A percentile compares a stretch with the other conserved stretches of the same genome.
Conservation (phyloP, 2,797 vertebrate species). For the Pagetopsis macropterus region DNA sequence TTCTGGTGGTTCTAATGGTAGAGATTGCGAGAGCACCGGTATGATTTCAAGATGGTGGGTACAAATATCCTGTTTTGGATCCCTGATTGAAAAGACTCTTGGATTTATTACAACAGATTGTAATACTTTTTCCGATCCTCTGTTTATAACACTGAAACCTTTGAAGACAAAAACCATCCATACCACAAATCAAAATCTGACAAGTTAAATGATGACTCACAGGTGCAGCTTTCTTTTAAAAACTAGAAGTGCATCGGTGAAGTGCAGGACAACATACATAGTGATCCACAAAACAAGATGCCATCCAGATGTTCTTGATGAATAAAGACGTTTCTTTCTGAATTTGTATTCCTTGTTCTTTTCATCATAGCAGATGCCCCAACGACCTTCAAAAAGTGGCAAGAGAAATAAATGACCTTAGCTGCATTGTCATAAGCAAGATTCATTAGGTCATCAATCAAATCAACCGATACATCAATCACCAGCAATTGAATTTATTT, state of each 20-base stretch:
- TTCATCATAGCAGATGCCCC: not conserved
- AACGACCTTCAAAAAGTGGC: slow-evolving; percentile 12
- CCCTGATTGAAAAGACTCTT: slow-evolving; percentile 32
- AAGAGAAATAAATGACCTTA: slow-evolving; percentile 17
- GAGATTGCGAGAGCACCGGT: slow-evolving; percentile 32
- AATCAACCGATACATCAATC: slow-evolving; percentile 18
- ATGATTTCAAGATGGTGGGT: slow-evolving; percentile 12
- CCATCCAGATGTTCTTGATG: slow-evolving; percentile 30
- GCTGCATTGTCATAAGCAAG: slow-evolving; percentile 30
- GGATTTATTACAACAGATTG: slow-evolving; percentile 13
- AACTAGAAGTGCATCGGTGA: slow-evolving; percentile 56
- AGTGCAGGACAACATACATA: slow-evolving; percentile 60
- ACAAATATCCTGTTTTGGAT: slow-evolving; percentile 25
- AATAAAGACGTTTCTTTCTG: slow-evolving; percentile 48
- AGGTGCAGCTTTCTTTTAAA: slow-evolving; percentile 48
- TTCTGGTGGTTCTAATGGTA: slow-evolving; percentile 22
- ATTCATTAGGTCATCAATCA: slow-evolving; percentile 30
- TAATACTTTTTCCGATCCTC: slow-evolving; percentile 6
- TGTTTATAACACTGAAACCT: slow-evolving; percentile 14
- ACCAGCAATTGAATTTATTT: not conserved
- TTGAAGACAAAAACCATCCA: slow-evolving; percentile 5
- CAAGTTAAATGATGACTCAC: slow-evolving; percentile 42
- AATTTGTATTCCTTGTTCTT: slow-evolving; percentile 13
- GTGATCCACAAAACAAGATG: slow-evolving; percentile 49
- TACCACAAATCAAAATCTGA: slow-evolving; percentile 52